Percentiles rank a stretch among this genome's conserved stretches.
Conservation (phyloP, 2,888 invertebrate genomes). For the Campoplex capitator region DNA sequence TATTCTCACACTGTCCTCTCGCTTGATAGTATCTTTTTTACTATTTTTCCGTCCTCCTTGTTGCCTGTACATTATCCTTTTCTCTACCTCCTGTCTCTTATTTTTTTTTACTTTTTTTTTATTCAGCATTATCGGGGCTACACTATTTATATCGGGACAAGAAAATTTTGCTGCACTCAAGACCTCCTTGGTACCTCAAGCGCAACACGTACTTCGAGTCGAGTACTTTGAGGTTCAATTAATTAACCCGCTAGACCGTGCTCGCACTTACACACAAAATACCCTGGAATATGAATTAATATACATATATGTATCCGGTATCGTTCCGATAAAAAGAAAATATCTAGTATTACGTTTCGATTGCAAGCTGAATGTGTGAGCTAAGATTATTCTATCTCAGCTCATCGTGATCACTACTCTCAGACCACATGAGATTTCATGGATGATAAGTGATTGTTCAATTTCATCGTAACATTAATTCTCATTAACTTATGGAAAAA, state of each 20-base stretch:
- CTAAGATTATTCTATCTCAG: not conserved
- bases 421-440: not conserved
- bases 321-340: constrained; percentile 41
- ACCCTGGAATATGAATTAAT: constrained; percentile 76
- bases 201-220: constrained; percentile 71
- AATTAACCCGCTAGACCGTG: constrained; percentile 82
- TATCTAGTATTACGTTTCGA: not conserved
- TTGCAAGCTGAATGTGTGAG: not conserved
- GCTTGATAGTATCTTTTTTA: constrained; percentile 4
- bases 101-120: not conserved
- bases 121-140: constrained; percentile 22
- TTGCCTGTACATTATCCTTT: not conserved
- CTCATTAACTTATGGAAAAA: not conserved
- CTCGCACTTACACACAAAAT: constrained; percentile 25
- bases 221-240: constrained; percentile 77
- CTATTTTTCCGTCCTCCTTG: not conserved
- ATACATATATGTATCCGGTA: constrained; percentile 73
- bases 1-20: not conserved
- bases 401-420: not conserved
- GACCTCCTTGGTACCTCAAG: constrained; percentile 82
- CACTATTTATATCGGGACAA: constrained; percentile 31
- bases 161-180: constrained; percentile 70
- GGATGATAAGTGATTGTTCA: not conserved
- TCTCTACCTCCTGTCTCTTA: constrained; percentile 12
- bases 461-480: not conserved